A percentile compares a stretch with the other conserved stretches of the same genome.
Conservation (phyloP, 1,140 invertebrate genomes). For the Drosophila kurseongensis region DNA sequence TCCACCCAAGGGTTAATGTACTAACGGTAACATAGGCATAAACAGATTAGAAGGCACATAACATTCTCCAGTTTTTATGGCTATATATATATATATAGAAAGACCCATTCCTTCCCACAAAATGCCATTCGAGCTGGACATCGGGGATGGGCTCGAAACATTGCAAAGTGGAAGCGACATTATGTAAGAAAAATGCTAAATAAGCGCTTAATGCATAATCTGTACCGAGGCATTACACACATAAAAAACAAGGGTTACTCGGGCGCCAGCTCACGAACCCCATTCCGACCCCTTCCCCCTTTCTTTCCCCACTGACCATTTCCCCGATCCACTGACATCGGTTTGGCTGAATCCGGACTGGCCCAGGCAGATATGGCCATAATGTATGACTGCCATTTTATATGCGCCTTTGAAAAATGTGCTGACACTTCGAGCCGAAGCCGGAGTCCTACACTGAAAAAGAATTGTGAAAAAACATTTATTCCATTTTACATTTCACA, state of each 20-base stretch:
- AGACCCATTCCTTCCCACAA: not conserved
- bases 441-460: conserved; percentile 16
- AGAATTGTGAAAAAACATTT: not conserved
- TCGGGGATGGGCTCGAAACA: conserved; percentile 30
- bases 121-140: conserved; percentile 12
- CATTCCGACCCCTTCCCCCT: conserved; percentile 17
- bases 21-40: conserved; percentile 37
- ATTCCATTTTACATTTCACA: too few relatives aligned
- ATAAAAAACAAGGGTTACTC: conserved; percentile 33
- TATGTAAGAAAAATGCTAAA: conserved; percentile 81
- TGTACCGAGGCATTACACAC: conserved; percentile 57
- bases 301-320: conserved; percentile 4
- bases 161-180: conserved; percentile 58
- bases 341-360: conserved; percentile 34
- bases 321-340: conserved; percentile 42
- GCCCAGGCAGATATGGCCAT: conserved; percentile 72
- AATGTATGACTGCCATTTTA: conserved; percentile 84
- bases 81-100: not conserved
- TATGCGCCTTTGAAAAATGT: conserved; percentile 83
- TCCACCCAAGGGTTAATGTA: conserved; percentile 20
- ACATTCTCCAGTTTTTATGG: conserved; percentile 39
- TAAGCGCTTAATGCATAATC: conserved; percentile 83
- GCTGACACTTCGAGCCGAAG: conserved; percentile 70
- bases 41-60: conserved; percentile 42
- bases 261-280: conserved; percentile 20